These are phyloP conservation scores for Petrolisthes manimaculis DNA, from an alignment of 2,888 invertebrate species.

Conservation along the genomic window DNA sequence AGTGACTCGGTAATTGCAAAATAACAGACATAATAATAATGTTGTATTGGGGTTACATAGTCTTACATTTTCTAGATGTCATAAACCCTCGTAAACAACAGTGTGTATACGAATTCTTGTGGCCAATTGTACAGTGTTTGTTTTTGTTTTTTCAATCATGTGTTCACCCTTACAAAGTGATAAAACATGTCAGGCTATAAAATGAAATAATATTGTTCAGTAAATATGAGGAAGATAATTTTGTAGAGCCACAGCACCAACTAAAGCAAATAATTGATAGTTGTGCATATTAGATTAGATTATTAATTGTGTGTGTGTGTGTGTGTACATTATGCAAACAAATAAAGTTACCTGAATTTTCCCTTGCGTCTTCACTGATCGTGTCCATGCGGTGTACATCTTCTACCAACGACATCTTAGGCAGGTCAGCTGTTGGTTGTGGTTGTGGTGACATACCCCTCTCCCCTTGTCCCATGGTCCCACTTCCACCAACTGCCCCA, in stretches of 20 bases:
- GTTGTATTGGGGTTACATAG: too few species aligned
- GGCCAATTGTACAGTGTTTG: too few species aligned
- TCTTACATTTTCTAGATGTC: too few species aligned
- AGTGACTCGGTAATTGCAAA: too few species aligned
- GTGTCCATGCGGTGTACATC: slow-evolving; percentile 65
- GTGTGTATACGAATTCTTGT: too few species aligned
- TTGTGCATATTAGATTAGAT: neutral
- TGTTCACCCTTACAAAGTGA: too few species aligned
- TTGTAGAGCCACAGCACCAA: neutral
- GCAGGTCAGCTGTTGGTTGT: slow-evolving; percentile 56
- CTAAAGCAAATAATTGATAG: neutral
- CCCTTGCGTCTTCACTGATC: slow-evolving; percentile 59
- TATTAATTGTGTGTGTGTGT: neutral
- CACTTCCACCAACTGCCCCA: neutral
- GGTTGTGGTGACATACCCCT: slow-evolving; percentile 16
- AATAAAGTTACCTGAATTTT: slow-evolving; percentile 46
- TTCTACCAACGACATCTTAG: slow-evolving; percentile 63
- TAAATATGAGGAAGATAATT: neutral
- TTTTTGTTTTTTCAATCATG: too few species aligned
- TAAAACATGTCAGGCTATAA: too few species aligned
- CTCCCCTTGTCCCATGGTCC: neutral
- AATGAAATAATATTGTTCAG: too few species aligned
- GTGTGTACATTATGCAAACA: neutral
- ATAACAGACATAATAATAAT: too few species aligned
- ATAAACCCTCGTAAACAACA: too few species aligned